These are phyloP conservation scores for Drosophila athabasca DNA, from an alignment of 1,140 invertebrate genomes.

Conservation along the genomic window DNA sequence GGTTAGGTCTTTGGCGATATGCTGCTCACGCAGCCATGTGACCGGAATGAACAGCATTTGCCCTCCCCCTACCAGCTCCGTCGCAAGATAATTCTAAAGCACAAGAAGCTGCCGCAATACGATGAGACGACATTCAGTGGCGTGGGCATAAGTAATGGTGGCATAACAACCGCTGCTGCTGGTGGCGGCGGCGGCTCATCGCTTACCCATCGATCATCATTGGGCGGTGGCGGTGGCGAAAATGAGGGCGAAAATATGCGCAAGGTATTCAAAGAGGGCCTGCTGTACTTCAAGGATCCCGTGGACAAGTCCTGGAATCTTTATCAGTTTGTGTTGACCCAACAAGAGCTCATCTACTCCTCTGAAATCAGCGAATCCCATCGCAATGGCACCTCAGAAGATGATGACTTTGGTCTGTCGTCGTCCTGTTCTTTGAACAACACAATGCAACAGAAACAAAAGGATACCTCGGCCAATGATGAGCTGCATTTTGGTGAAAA, in stretches of 20 bases:
- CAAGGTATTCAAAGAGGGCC: slow-evolving; percentile 96
- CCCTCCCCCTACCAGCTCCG: slow-evolving; percentile 94
- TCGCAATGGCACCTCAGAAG: slow-evolving; percentile 86
- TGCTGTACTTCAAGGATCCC: slow-evolving; percentile 95
- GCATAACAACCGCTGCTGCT: neutral
- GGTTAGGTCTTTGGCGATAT: slow-evolving; percentile 93
- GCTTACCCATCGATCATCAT: slow-evolving; percentile 57
- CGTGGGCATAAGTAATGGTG: no score
- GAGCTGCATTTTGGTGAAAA: slow-evolving; percentile 97
- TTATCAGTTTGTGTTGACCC: slow-evolving; percentile 97
- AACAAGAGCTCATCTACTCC: slow-evolving; percentile 94
- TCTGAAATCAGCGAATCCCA: slow-evolving; percentile 72
- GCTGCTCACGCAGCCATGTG: slow-evolving; percentile 90
- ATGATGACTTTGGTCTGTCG: slow-evolving; percentile 84
- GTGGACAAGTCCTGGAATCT: slow-evolving; percentile 95
- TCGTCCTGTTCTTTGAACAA: slow-evolving; percentile 46
- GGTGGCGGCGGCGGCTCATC: slow-evolving; percentile 34
- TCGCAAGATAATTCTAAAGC: slow-evolving; percentile 94
- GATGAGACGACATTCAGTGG: slow-evolving; percentile 85
- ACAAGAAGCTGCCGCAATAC: slow-evolving; percentile 95
- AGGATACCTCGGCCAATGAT: slow-evolving; percentile 86
- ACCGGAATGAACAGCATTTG: slow-evolving; percentile 91
- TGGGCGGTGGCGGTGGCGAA: slow-evolving; percentile 42
- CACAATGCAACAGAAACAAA: slow-evolving; percentile 75
- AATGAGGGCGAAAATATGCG: slow-evolving; percentile 90